phyloP scores from a whole-genome alignment of 2,113 vertebrate genomes.

The Mungos mungo region DNA sequence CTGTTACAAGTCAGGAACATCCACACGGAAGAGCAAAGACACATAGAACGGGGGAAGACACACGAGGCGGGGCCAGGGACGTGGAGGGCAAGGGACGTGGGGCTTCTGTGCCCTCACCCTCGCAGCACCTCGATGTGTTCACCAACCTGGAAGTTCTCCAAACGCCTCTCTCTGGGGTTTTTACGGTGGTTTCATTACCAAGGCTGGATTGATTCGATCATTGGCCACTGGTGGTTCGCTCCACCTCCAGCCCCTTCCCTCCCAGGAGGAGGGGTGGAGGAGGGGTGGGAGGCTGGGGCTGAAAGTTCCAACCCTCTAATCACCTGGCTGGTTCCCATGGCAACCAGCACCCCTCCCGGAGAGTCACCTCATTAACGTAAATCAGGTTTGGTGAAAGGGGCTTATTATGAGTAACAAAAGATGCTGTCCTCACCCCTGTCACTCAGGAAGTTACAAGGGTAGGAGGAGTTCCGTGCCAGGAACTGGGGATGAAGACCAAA shows the following conservation, averaged over 20 bases:
- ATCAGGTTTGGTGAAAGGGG: background rate
- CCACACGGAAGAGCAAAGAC: background rate
- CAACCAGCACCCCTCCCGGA: background rate
- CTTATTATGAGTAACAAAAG: conserved; percentile 8
- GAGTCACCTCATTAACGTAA: background rate
- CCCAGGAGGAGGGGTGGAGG: background rate
- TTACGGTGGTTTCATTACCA: background rate
- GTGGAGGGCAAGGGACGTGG: background rate
- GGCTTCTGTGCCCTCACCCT: background rate
- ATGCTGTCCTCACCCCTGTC: background rate
- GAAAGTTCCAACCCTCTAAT: background rate
- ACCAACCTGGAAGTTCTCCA: background rate
- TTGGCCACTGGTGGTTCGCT: background rate
- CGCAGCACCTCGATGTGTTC: background rate
- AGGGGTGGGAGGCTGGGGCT: background rate
- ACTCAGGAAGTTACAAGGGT: background rate
- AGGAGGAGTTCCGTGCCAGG: background rate
- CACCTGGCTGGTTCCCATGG: background rate
- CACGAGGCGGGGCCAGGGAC: background rate
- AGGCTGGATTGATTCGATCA: background rate
- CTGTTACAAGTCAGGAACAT: background rate
- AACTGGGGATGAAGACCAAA: background rate
- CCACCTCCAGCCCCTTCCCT: background rate
- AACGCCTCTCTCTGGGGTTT: background rate
- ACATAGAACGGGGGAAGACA: too few relatives aligned